A percentile compares a stretch with the other conserved stretches of the same genome.
Conservation (phyloP, 2,888 invertebrate genomes). For the Lepetodrilus schrolli region DNA sequence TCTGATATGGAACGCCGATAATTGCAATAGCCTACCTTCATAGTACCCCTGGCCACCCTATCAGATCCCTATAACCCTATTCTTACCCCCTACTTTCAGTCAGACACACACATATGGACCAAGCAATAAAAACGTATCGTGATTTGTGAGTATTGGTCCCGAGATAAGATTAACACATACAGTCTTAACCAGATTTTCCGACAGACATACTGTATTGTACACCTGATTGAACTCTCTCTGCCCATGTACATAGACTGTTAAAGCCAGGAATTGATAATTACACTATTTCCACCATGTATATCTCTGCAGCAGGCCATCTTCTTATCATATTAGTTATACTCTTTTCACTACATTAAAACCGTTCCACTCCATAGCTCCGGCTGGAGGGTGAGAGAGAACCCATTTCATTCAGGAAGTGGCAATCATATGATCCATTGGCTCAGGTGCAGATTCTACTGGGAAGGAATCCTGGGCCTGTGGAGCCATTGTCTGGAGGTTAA, state of each 20-base stretch:
- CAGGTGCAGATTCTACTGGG: too few species aligned
- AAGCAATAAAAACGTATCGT: constrained; percentile 5
- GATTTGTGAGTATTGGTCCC: constrained; percentile 16
- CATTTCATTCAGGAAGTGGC: constrained; percentile 20
- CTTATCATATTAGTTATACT: constrained; percentile 26
- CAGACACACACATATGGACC: neutral
- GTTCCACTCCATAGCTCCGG: too few species aligned
- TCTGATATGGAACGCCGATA: too few species aligned
- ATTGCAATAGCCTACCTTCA: too few species aligned
- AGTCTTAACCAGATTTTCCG: neutral
- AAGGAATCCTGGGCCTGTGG: too few species aligned
- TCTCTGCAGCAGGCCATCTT: neutral
- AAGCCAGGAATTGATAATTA: neutral
- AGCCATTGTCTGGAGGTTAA: too few species aligned
- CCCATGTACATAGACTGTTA: too few species aligned
- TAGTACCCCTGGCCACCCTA: neutral
- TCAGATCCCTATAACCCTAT: neutral
- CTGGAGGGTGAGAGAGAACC: too few species aligned
- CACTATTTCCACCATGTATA: constrained; percentile 14
- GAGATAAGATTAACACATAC: neutral
- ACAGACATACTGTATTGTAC: neutral
- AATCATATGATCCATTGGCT: neutral
- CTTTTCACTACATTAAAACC: constrained; percentile 5
- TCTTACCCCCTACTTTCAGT: constrained; percentile 7
- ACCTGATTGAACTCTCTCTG: neutral